Conservation (phyloP, 1,140 invertebrate genomes). For the Bactericera cockerelli region DNA sequence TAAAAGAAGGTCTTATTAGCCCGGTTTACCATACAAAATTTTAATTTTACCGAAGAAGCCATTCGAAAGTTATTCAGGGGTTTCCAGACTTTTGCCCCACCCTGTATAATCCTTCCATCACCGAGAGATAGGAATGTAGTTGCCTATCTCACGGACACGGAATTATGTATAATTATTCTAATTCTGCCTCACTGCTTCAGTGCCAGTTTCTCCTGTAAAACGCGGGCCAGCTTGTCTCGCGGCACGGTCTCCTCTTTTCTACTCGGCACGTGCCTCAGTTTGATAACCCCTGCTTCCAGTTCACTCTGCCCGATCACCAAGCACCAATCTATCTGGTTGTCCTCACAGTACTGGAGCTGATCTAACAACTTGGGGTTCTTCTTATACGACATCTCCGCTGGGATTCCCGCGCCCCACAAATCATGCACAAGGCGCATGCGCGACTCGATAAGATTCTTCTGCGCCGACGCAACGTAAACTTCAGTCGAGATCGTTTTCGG, state of each 20-base stretch:
- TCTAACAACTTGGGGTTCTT: conserved; percentile 82
- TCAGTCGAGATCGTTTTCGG: conserved; percentile 71
- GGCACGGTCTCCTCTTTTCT: conserved; percentile 59
- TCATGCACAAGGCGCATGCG: conserved; percentile 70
- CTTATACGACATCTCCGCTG: conserved; percentile 87
- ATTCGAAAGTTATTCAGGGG: too few species aligned
- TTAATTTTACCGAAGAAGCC: too few species aligned
- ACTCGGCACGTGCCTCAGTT: conserved; percentile 55
- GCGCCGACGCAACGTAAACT: conserved; percentile 84
- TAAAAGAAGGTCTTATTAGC: too few species aligned
- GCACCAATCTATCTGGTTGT: conserved; percentile 73
- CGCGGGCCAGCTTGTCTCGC: conserved; percentile 39
- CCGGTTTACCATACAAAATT: too few species aligned
- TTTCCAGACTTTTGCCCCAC: too few species aligned
- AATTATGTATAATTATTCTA: too few species aligned
- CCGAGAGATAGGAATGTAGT: too few species aligned
- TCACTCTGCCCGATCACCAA: conserved; percentile 87
- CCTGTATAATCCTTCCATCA: too few species aligned
- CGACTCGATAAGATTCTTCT: conserved; percentile 82
- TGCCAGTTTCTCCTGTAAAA: conserved; percentile 33
- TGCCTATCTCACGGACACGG: too few species aligned
- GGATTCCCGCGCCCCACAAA: conserved; percentile 72
- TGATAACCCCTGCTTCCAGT: conserved; percentile 67
- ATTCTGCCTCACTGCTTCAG: too few species aligned
- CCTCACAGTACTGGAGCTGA: conserved; percentile 92